Evolutionary conservation across 1,140 invertebrate species (phyloP).

Genomic region (Trachymyrmex cornetzi): DNA sequence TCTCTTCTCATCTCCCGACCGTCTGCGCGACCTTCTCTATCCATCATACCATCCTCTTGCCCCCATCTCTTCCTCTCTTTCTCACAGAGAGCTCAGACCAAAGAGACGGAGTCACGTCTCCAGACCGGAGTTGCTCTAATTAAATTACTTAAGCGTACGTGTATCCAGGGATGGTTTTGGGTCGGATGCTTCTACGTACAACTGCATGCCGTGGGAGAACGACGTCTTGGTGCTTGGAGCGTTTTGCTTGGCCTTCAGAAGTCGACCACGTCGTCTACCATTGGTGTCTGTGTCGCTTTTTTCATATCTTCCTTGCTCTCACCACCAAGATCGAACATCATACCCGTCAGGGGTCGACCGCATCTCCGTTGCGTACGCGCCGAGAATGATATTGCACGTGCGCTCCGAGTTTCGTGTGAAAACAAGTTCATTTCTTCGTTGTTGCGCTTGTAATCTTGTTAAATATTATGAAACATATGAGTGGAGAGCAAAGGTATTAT

Average conservation of each 20-base stretch:
- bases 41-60: slow-evolving; percentile 66
- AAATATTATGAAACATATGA: slow-evolving; percentile 10
- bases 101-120: slow-evolving; percentile 84
- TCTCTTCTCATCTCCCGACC: slow-evolving; percentile 73
- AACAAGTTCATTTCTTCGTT: slow-evolving; percentile 19
- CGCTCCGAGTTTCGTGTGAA: slow-evolving; percentile 22
- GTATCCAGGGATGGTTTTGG: slow-evolving; percentile 80
- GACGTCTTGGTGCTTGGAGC: slow-evolving; percentile 65
- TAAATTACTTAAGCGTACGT: slow-evolving; percentile 85
- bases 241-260: slow-evolving; percentile 71
- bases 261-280: slow-evolving; percentile 54
- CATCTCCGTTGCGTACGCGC: slow-evolving; percentile 10
- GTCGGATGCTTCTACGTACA: slow-evolving; percentile 72
- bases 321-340: slow-evolving; percentile 55
- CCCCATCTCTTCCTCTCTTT: slow-evolving; percentile 51
- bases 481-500: not conserved
- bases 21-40: slow-evolving; percentile 72
- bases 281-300: slow-evolving; percentile 38
- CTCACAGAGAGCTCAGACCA: slow-evolving; percentile 75
- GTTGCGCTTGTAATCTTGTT: slow-evolving; percentile 15
- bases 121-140: slow-evolving; percentile 83
- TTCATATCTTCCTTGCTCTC: slow-evolving; percentile 27
- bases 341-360: slow-evolving; percentile 14
- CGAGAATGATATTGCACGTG: slow-evolving; percentile 39
- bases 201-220: slow-evolving; percentile 65